Evolutionary conservation across 2,113 vertebrate species (phyloP), one percentile per base, ranked within the genome.

Genomic region (Scomber scombrus): DNA sequence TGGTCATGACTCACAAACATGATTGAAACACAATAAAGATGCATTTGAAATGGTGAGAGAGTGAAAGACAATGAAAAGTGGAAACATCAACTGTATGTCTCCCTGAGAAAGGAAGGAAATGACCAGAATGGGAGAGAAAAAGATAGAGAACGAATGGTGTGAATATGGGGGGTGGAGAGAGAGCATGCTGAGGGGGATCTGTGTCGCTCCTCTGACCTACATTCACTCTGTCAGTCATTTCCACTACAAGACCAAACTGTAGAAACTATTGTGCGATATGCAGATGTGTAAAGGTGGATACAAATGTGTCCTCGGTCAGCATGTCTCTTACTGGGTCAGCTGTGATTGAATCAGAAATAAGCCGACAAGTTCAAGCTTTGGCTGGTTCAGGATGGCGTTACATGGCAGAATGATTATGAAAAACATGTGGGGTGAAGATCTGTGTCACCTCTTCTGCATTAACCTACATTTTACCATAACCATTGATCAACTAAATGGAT

Each of bases 391-490:
- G 11, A 58, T 0, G 12, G 21, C 1, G 2, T 34, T 3, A 46
- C 47, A 18, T 19, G 9, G 40, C 40, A 19, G 12, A 63, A 18
- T 18, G 21, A 78, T 73, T 4, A 49, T 65, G 15, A 79, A 63
- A 75, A 68, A 55, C 46, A 60, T 18, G 21, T 31, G 9, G 63
- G 31, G 15, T 47, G 13, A 46, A 18, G 60, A 76, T 70, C 52
- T 71, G 61, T 51, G 45, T 62, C 64, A 26, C 15, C 51, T 57
- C 80, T 56, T 1, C 12, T 51, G 68, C 72, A 69, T 82, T 85
- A 69, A 77, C 88, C 84, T 63, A 78, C 61, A 82, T 86, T 83
- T 66, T 4, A 61, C 50, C 34, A 34, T 40, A 18, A 52, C 2
- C 43, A 47, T 15, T 29, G 66, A 78, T 52, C 14, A 4, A 13